A percentile compares a stretch with the other conserved stretches of the same genome.
Conservation (phyloP, 2,113 vertebrate species). For the Podiceps cristatus region DNA sequence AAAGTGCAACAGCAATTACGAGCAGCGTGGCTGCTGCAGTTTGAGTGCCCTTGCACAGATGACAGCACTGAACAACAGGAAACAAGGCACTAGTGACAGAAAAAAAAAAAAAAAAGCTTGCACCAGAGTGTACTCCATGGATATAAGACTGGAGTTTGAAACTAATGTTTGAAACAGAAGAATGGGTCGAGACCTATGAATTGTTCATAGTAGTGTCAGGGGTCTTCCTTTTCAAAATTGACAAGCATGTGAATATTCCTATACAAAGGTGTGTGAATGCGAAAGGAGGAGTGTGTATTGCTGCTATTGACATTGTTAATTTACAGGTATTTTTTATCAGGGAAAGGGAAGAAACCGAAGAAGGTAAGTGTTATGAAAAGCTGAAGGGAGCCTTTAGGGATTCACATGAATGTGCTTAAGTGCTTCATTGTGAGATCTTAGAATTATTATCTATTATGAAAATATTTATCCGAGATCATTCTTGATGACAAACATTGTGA, state of each 20-base stretch:
- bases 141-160: neutral
- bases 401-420: neutral
- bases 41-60: neutral
- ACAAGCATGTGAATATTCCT: fast-evolving
- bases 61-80: neutral
- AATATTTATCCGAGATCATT: neutral
- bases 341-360: neutral
- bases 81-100: neutral
- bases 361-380: neutral
- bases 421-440: neutral
- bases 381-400: neutral
- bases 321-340: neutral
- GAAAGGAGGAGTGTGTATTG: neutral
- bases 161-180: neutral
- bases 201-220: neutral
- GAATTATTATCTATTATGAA: neutral
- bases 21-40: neutral
- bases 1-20: neutral
- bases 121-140: neutral
- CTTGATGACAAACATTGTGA: neutral
- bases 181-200: fast-evolving
- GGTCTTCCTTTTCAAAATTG: neutral
- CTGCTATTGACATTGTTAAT: neutral
- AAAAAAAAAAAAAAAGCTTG: fast-evolving
- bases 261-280: neutral